A percentile compares a stretch with the other conserved stretches of the same genome.
These are phyloP conservation scores for Peribatodes rhomboidaria DNA, from an alignment of 2,888 invertebrate species.

Conservation along the genomic window DNA sequence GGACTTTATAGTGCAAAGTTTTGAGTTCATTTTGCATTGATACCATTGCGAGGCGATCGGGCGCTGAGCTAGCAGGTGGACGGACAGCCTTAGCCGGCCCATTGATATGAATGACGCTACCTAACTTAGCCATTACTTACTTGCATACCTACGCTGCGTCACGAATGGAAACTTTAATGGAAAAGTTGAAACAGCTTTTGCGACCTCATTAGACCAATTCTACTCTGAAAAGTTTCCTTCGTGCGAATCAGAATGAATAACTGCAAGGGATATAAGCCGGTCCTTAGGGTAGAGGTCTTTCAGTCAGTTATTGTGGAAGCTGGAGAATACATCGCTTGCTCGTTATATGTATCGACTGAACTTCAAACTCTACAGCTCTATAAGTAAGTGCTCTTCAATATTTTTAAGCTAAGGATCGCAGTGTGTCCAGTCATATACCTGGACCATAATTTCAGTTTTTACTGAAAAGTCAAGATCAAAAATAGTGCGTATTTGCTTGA, in stretches of 20 bases:
- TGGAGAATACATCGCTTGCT: conserved; percentile 12
- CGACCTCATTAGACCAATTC: conserved; percentile 47
- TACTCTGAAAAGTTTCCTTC: conserved; percentile 60
- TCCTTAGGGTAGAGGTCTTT: conserved; percentile 24
- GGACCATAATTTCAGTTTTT: too few relatives aligned
- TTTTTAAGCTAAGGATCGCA: not conserved
- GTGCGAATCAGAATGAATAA: conserved; percentile 50
- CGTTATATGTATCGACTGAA: not conserved
- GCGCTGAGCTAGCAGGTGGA: too few relatives aligned
- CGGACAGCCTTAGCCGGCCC: conserved; percentile 22
- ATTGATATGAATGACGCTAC: conserved; percentile 28
- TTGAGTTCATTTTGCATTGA: too few relatives aligned
- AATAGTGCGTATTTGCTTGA: too few relatives aligned
- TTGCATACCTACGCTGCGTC: conserved; percentile 34
- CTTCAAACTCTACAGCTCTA: not conserved
- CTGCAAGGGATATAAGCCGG: conserved; percentile 50
- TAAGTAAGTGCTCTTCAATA: conserved; percentile 27
- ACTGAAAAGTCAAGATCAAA: too few relatives aligned
- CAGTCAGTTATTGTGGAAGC: conserved; percentile 47
- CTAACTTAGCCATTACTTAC: conserved; percentile 27
- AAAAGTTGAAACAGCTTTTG: conserved; percentile 53
- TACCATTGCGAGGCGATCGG: too few relatives aligned
- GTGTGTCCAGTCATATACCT: not conserved
- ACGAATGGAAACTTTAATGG: conserved; percentile 59
- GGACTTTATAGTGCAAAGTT: too few relatives aligned